phyloP scores from a whole-genome alignment of 2,113 vertebrate species.

The Eurypyga helias region DNA sequence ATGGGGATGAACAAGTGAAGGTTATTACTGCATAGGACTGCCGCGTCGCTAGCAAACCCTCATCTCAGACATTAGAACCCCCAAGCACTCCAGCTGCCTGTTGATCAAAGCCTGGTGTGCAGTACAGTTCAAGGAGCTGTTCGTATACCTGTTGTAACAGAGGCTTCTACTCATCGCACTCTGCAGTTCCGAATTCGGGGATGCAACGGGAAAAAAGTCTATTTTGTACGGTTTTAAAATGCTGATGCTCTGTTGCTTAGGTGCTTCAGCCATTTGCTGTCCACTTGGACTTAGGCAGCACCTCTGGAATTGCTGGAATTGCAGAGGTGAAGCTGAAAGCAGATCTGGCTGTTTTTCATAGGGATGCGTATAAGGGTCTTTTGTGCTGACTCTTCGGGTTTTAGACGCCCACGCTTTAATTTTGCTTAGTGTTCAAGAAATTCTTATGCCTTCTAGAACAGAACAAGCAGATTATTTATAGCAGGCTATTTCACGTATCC shows the following conservation, averaged over 20 bases:
- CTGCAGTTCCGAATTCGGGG: background rate
- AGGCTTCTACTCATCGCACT: background rate
- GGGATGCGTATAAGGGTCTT: background rate
- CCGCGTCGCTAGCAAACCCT: background rate
- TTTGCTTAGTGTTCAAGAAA: background rate
- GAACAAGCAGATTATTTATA: background rate
- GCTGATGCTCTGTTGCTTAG: background rate
- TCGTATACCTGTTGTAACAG: background rate
- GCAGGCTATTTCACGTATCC: background rate
- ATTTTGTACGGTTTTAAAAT: background rate
- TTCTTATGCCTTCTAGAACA: background rate
- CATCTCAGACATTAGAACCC: background rate
- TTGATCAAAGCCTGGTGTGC: background rate
- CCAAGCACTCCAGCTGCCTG: background rate
- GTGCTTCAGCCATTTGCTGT: background rate
- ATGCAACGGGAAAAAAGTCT: background rate
- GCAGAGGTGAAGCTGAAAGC: background rate
- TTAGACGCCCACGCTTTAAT: background rate
- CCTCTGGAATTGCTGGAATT: background rate
- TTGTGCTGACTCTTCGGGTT: background rate
- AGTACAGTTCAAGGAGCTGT: background rate
- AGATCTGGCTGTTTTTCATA: background rate
- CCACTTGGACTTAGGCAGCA: background rate
- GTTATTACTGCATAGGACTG: background rate
- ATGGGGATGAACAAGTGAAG: background rate